Percentiles rank a stretch among this genome's conserved stretches.
phyloP scores from a whole-genome alignment of 1,140 invertebrate species.

The Harlomillsia oculata region DNA sequence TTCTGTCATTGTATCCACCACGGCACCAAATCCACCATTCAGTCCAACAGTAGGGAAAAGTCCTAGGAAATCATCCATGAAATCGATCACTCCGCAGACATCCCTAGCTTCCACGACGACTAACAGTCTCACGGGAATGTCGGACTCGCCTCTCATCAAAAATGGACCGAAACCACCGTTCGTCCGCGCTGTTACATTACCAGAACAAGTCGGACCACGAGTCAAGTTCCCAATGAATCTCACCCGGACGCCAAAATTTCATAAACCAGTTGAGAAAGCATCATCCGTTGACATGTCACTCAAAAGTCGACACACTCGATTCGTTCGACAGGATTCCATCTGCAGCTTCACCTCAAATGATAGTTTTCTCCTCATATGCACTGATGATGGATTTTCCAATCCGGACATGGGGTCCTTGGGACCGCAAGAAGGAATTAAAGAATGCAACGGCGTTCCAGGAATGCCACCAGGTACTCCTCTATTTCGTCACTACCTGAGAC shows the following conservation, averaged over 20 bases:
- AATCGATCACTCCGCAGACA: conserved; percentile 33
- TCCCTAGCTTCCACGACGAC: conserved; percentile 31
- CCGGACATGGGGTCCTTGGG: conserved; percentile 4
- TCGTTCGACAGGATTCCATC: conserved; percentile 33
- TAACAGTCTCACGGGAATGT: neutral
- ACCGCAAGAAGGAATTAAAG: neutral
- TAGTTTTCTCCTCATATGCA: conserved; percentile 33
- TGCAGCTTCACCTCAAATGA: conserved; percentile 31
- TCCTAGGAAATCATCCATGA: conserved; percentile 32
- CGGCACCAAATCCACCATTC: conserved; percentile 1
- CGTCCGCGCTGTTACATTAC: conserved; percentile 27
- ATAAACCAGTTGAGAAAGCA: neutral
- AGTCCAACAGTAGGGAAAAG: conserved; percentile 24
- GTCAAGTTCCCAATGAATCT: conserved; percentile 34
- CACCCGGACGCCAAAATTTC: conserved; percentile 25
- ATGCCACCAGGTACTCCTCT: neutral
- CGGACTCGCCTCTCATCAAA: conserved; percentile 17
- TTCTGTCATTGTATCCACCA: neutral
- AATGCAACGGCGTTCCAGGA: neutral
- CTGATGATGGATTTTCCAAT: conserved; percentile 24
- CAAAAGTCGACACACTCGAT: conserved; percentile 9
- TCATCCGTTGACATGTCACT: conserved; percentile 15
- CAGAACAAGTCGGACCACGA: conserved; percentile 28
- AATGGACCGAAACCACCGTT: conserved; percentile 30
- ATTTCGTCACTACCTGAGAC: conserved; percentile 17